Percentiles rank a stretch among this genome's conserved stretches.
Conservation (phyloP, 2,113 vertebrate species). For the Sorex araneus region DNA sequence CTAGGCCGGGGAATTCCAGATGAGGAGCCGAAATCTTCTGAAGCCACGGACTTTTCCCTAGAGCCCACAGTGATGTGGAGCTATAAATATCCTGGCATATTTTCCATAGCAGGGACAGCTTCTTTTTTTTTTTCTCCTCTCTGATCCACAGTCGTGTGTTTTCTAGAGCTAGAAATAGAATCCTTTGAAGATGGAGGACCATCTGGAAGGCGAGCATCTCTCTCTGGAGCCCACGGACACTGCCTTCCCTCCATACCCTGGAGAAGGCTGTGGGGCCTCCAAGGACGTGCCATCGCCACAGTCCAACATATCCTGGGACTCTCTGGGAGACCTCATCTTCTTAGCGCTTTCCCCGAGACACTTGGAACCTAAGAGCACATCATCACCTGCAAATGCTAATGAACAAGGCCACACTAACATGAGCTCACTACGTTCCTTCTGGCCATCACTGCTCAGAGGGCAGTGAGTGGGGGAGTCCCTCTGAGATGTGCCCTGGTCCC, state of each 20-base stretch:
- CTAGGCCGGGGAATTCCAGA: background rate
- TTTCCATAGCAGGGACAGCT: background rate
- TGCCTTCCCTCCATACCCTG: background rate
- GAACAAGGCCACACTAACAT: background rate
- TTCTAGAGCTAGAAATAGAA: constrained; percentile 43
- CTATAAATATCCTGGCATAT: constrained; percentile 4
- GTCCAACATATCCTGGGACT: background rate
- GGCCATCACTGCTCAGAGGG: background rate
- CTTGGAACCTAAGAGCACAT: background rate
- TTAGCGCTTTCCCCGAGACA: background rate
- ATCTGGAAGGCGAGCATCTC: background rate
- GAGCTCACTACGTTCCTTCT: background rate
- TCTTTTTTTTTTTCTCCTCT: too few relatives aligned
- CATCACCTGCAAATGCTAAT: background rate
- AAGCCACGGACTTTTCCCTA: background rate
- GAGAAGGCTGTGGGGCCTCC: background rate
- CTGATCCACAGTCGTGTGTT: background rate
- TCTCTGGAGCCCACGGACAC: background rate
- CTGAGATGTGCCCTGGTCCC: background rate
- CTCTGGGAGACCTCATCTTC: background rate
- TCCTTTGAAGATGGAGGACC: background rate
- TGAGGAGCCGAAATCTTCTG: background rate
- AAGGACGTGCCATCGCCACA: too few relatives aligned
- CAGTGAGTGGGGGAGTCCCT: background rate
- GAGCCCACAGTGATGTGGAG: background rate